A percentile compares a stretch with the other conserved stretches of the same genome.
Conservation (phyloP, 2,113 vertebrate genomes). For the Thermophis baileyi region DNA sequence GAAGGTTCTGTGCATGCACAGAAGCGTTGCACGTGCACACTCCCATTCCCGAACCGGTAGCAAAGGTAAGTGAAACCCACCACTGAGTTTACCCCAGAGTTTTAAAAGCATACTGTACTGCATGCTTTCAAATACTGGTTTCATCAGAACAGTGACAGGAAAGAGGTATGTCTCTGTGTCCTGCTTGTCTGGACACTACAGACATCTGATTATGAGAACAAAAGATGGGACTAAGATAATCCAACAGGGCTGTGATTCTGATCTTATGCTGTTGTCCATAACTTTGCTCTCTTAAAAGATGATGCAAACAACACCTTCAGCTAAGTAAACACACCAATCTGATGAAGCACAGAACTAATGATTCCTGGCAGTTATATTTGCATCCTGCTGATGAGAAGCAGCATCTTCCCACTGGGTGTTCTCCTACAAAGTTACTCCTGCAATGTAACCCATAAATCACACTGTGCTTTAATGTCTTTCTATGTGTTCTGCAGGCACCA, state of each 20-base stretch:
- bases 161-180: not conserved
- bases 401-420: slow-evolving; percentile 1
- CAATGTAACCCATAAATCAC: not conserved
- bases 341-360: not conserved
- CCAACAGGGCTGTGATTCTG: not conserved
- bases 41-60: no score
- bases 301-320: not conserved
- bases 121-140: not conserved
- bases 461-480: not conserved
- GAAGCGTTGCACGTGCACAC: no score
- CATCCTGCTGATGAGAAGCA: not conserved
- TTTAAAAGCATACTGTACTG: not conserved
- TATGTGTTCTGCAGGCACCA: not conserved
- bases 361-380: slow-evolving; percentile 13
- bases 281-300: not conserved
- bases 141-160: not conserved
- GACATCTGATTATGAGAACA: not conserved
- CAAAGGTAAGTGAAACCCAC: no score
- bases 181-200: not conserved
- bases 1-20: no score
- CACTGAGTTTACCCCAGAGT: not conserved
- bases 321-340: not conserved
- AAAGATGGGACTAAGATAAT: not conserved
- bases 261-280: not conserved
- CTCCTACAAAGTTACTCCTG: not conserved